These are phyloP conservation scores for Crotophaga sulcirostris DNA, from an alignment of 2,113 vertebrate species.

Conservation along the genomic window DNA sequence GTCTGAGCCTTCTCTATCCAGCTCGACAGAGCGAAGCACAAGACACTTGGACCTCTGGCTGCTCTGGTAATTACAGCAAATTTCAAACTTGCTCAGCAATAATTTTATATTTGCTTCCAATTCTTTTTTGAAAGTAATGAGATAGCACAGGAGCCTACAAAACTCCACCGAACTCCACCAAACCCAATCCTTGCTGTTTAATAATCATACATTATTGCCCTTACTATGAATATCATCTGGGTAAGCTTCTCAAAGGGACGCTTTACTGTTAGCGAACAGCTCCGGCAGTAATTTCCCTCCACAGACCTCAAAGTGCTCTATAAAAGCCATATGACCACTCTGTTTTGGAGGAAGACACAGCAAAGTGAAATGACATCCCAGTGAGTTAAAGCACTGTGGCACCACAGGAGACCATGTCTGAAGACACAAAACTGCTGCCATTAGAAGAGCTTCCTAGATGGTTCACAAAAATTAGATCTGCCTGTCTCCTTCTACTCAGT, in stretches of 20 bases:
- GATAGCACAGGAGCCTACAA: background rate
- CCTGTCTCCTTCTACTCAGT: background rate
- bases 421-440: background rate
- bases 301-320: background rate
- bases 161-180: background rate
- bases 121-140: background rate
- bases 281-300: background rate
- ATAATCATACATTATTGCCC: background rate
- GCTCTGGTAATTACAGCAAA: background rate
- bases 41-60: background rate
- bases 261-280: background rate
- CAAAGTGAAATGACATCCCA: background rate
- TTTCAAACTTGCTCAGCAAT: background rate
- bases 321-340: background rate
- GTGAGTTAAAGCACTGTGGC: background rate
- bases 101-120: background rate
- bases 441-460: background rate
- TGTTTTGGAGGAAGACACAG: background rate
- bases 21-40: background rate
- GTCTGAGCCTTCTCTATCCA: background rate
- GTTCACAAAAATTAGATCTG: background rate
- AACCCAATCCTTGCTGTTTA: background rate
- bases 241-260: background rate
- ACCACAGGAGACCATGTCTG: background rate
- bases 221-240: background rate